Evolutionary conservation across 2,888 invertebrate species (phyloP).

Genomic region (Diarsia mendica): DNA sequence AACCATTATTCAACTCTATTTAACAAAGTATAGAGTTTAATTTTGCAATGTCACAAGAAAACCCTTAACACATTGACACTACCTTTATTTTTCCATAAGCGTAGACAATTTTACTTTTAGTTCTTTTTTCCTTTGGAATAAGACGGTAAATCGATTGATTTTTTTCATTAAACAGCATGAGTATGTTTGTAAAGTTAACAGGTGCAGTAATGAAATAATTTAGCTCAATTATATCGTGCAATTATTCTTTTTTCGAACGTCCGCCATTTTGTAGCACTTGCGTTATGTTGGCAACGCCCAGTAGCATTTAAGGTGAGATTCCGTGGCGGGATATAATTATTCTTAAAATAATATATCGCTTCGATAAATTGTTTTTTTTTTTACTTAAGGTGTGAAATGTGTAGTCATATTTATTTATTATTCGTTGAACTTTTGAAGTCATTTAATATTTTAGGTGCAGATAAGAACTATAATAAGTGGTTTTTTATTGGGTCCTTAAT

Average conservation of each 20-base stretch:
- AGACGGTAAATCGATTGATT: constrained; percentile 46
- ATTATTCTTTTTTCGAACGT: constrained; percentile 76
- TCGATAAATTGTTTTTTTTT: constrained; percentile 43
- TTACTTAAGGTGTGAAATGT: constrained; percentile 49
- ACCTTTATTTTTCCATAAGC: constrained; percentile 49
- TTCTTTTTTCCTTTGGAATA: constrained; percentile 38
- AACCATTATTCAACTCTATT: constrained; percentile 42
- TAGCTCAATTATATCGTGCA: constrained; percentile 80
- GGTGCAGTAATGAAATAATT: constrained; percentile 85
- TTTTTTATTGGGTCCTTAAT: constrained; percentile 38
- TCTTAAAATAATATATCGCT: constrained; percentile 46
- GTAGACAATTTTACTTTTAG: constrained; percentile 41
- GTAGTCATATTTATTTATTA: constrained; percentile 56
- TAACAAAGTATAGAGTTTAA: constrained; percentile 38
- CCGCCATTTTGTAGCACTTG: constrained; percentile 79
- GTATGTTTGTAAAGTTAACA: constrained; percentile 67
- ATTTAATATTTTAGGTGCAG: constrained; percentile 36
- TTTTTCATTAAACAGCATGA: constrained; percentile 23
- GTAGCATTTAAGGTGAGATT: constrained; percentile 64
- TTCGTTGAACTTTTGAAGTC: constrained; percentile 48
- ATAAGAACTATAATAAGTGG: constrained; percentile 14
- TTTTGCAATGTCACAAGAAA: constrained; percentile 41
- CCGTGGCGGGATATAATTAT: constrained; percentile 48
- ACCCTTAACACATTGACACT: constrained; percentile 70
- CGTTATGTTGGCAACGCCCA: constrained; percentile 78